Evolutionary conservation across 2,797 vertebrate species (phyloP), one percentile per base, ranked within the genome.

Genomic region (Phaenicophaeus curvirostris): DNA sequence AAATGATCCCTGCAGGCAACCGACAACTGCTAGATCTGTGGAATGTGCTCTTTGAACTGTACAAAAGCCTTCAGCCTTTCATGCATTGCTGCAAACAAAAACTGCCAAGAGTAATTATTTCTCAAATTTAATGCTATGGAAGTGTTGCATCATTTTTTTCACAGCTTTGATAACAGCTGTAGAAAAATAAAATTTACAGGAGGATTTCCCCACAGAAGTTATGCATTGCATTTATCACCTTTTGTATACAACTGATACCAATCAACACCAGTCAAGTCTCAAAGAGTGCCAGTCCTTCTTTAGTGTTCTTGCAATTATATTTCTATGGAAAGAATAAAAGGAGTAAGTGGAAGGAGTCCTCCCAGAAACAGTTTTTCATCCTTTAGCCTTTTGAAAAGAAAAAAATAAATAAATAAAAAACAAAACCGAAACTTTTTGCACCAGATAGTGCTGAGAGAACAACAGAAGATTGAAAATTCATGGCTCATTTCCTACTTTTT

Each of bases 41-140:
- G 98, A 99, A 99, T 99, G 98, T 99, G 98, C 98, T 99, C 98
- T 98, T 98, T 99, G 99, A 99, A 99, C 98, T 99, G 98, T 98
- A 98, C 98, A 98, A 98, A 99, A 98, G 98, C 98, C 98, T 97
- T 98, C 97, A 98, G 98, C 98, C 98, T 98, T 98, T 97, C 96
- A 96, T 98, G 98, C 97, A 97, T 97, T 98, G 98, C 98, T 98
- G 98, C 99, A 99, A 99, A 99, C 98, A 98, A 99, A 99, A 98
- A 97, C 98, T 98, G 98, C 98, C 98, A 99, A 98, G 93, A 99
- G 97, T 97, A 98, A 98, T 99, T 98, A 98, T 98, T 98, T 98
- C 98, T 98, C 97, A 97, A 94, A 98, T 98, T 97, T 98, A 98
- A 98, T 96, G 98, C 98, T 98, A 98, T 95, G 97, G 97, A 98